Conservation (phyloP, 2,888 invertebrate genomes). For the Torymus auratus region DNA sequence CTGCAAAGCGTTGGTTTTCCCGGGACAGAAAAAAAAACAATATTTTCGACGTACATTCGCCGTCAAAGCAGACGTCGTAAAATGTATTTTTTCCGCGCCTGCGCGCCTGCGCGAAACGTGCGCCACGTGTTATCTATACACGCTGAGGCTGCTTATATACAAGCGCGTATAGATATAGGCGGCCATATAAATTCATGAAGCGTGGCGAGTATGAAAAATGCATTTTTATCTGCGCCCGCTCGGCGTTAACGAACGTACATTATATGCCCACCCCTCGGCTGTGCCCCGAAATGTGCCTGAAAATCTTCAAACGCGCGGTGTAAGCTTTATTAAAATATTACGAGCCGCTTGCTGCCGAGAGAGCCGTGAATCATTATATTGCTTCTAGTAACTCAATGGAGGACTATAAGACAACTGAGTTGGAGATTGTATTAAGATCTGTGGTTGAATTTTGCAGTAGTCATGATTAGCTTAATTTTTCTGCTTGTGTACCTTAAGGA, state of each 20-base stretch:
- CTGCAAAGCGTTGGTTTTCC: not conserved
- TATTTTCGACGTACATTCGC: not conserved
- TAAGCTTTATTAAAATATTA: too few species aligned
- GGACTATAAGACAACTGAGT: too few species aligned
- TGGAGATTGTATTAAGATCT: too few species aligned
- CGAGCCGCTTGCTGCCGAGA: too few species aligned
- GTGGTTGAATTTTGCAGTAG: too few species aligned
- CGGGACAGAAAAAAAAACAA: not conserved
- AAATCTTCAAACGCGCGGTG: not conserved
- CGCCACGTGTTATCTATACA: too few species aligned
- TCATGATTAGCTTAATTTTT: too few species aligned
- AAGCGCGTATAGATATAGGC: not conserved
- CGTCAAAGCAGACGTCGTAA: conserved; percentile 6
- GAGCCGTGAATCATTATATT: too few species aligned
- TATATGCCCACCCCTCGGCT: not conserved
- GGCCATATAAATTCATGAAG: conserved; percentile 27
- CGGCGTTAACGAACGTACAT: conserved; percentile 9
- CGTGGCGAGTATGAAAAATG: conserved; percentile 26
- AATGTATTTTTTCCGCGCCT: not conserved
- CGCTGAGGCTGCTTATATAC: too few species aligned
- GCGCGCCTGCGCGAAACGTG: not conserved
- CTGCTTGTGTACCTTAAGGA: too few species aligned
- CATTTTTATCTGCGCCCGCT: not conserved
- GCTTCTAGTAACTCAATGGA: too few species aligned
- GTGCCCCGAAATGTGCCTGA: not conserved